A percentile compares a stretch with the other conserved stretches of the same genome.
phyloP scores from a whole-genome alignment of 2,888 invertebrate genomes.

The Leptopilina syphax region DNA sequence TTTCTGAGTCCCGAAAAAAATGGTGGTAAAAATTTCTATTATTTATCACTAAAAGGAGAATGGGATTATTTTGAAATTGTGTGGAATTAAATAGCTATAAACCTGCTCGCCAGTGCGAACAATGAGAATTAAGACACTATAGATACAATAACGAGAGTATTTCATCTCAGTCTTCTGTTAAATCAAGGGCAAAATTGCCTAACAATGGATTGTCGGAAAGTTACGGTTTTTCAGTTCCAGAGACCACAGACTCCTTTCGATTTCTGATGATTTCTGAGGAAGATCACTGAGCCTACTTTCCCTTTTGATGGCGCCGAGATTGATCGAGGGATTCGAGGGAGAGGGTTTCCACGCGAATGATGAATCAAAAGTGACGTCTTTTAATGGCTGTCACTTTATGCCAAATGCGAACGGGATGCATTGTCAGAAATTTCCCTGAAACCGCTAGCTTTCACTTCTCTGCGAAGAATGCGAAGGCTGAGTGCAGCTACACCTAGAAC shows the following conservation, averaged over 20 bases:
- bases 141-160: background rate
- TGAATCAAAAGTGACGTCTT: slow-evolving; percentile 17
- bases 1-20: too few species aligned
- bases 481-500: slow-evolving; percentile 59
- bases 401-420: slow-evolving; percentile 47
- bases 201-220: background rate
- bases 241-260: slow-evolving; percentile 14
- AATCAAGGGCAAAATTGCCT: slow-evolving; percentile 34
- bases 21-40: background rate
- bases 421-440: slow-evolving; percentile 72
- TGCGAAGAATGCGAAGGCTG: slow-evolving; percentile 73
- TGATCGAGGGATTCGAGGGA: background rate
- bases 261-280: background rate
- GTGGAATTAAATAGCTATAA: slow-evolving; percentile 27
- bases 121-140: slow-evolving; percentile 12
- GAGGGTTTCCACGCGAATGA: slow-evolving; percentile 6
- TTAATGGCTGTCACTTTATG: slow-evolving; percentile 13
- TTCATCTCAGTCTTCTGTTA: background rate
- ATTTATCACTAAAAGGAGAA: too few species aligned
- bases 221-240: background rate
- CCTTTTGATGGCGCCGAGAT: slow-evolving; percentile 14
- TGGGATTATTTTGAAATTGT: background rate
- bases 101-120: slow-evolving; percentile 12
- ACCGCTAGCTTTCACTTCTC: slow-evolving; percentile 73
- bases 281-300: slow-evolving; percentile 23